Evolutionary conservation across 1,140 invertebrate genomes (phyloP).

Genomic region (Aphidius ervi): DNA sequence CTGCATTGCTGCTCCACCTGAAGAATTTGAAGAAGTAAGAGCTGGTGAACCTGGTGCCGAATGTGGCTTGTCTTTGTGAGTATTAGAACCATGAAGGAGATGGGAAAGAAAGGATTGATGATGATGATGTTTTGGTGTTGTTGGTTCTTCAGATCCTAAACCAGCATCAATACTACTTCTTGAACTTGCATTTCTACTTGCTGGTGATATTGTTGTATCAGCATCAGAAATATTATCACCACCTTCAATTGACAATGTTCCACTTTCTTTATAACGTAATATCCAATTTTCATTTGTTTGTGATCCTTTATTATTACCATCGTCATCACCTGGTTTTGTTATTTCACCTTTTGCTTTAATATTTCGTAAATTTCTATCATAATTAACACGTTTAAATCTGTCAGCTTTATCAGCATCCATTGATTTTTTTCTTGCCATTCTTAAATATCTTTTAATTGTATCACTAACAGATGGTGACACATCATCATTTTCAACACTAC

Average conservation of each 20-base stretch:
- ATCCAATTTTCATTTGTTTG: slow-evolving; percentile 75
- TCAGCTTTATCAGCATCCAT: slow-evolving; percentile 75
- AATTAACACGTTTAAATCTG: slow-evolving; percentile 82
- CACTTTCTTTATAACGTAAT: slow-evolving; percentile 42
- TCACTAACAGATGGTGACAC: slow-evolving; percentile 80
- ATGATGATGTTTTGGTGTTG: slow-evolving; percentile 56
- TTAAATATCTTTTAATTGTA: slow-evolving; percentile 76
- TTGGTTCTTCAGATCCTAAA: slow-evolving; percentile 47
- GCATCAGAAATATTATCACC: slow-evolving; percentile 48
- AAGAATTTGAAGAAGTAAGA: slow-evolving; percentile 51
- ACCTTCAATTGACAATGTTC: slow-evolving; percentile 30
- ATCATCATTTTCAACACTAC: slow-evolving; percentile 76
- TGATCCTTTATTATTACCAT: slow-evolving; percentile 66
- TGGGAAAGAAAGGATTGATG: slow-evolving; percentile 66
- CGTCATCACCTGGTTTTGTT: slow-evolving; percentile 67
- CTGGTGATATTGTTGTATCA: slow-evolving; percentile 50
- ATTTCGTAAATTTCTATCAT: slow-evolving; percentile 77
- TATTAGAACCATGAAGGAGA: slow-evolving; percentile 59
- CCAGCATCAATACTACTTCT: slow-evolving; percentile 56
- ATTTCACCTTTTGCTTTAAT: slow-evolving; percentile 77
- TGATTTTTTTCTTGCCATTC: slow-evolving; percentile 82
- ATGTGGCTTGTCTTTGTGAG: slow-evolving; percentile 52
- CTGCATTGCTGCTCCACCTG: slow-evolving; percentile 69
- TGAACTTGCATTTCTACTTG: slow-evolving; percentile 54
- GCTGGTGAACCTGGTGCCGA: slow-evolving; percentile 51